Evolutionary conservation across 1,140 invertebrate genomes (phyloP), one percentile per base, ranked within the genome.

Genomic region (Magallana ariakensis): DNA sequence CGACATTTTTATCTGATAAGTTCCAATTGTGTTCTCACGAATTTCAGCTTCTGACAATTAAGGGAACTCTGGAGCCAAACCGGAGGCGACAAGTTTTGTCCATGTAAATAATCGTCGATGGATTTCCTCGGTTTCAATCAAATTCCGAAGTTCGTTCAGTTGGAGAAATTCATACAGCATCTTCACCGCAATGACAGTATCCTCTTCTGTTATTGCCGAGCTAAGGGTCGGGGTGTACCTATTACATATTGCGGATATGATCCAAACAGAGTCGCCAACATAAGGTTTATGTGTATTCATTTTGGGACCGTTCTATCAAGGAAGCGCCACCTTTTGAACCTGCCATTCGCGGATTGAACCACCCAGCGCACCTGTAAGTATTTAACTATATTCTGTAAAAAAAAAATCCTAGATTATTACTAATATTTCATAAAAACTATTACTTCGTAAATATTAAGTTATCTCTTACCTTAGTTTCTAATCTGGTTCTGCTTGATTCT

Each of bases 1-100:
- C 8, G 54, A 10, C 22, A 84, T 10, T 80, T 83, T 87, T 9
- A 87, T 3, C 55, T 87, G 80, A 55, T 87, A 87, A 16, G 22
- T 33, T 4, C 85, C 85, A 1, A 62, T 19, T 8, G 81, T 84
- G 2, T 84, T 15, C 53, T 22, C 57, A 55, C 85, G 15, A 4
- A 87, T 26, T 33, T 86, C 85, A 0, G 81, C 75, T 19, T 83
- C 60, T 1, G 57, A 55, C 2, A n/a, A 10, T n/a, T n/a, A 10
- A n/a, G 58, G 58, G n/a, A 60, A 60, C 13, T 60, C 9, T 60
- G 58, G 58, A n/a, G 58, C 58, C 13, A 60, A 0, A 60, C n/a
- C 11, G 9, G 58, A 16, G 58, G 58, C 58, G n/a, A 11, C 58
- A 60, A 60, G 5, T n/a, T 60, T 60, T 11, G 58, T 60, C 58